Evolutionary conservation across 2,888 invertebrate genomes (phyloP), one percentile per base, ranked within the genome.

Genomic region (Morpho achilles): DNA sequence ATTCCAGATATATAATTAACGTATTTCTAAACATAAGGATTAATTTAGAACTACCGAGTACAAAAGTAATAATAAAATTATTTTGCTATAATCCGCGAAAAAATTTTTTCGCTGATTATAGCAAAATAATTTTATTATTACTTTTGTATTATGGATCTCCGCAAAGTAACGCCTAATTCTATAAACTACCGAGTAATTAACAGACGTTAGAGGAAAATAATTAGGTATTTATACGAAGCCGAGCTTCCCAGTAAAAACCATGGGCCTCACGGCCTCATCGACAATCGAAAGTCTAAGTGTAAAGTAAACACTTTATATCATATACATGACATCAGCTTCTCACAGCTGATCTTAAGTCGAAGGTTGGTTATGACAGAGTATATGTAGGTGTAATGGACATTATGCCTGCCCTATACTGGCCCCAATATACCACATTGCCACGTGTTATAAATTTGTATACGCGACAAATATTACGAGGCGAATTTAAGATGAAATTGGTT

Each of bases 311-410:
- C 78, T 79, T 65, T 67, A 75, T 74, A 77, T 74, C 73, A 72
- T 65, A 55, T 59, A 65, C 61, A 79, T 88, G 87, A 88, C 80
- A 84, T 88, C 88, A 88, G 68, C 68, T 68, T 68, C 79, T 73
- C 87, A 87, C 87, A 87, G 87, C 86, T 87, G 87, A 82, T 84
- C 54, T 23, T 59, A 69, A 69, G 85, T 87, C 87, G 87, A 87
- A 88, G 88, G 88, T 77, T 85, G 84, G 84, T 84, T 85, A 80
- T 73, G 71, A 59, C 52, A 66, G 63, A 67, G 32, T 61, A 51
- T 60, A 67, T 71, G 75, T 80, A 80, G 78, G 77, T 79, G 77
- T 59, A 47, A 59, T 73, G 67, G 68, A 68, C 69, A 66, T 71
- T 45, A 50, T 22, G 44, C 32, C 22, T 54, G 61, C 73, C 77